phyloP scores from a whole-genome alignment of 2,797 vertebrate species.

The Alfaro cultratus region DNA sequence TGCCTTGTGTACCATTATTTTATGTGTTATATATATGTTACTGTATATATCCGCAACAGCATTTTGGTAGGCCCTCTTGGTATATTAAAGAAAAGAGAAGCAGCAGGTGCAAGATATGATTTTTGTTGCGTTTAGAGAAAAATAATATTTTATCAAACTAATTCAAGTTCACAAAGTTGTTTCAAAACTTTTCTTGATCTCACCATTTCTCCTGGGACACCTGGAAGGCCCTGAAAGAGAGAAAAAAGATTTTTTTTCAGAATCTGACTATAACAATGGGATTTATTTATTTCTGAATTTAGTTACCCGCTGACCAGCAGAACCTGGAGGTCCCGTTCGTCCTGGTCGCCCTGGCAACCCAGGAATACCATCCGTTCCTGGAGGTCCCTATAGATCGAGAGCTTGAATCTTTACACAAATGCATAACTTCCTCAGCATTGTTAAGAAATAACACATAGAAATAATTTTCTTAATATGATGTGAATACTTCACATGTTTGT shows the following conservation, averaged over 20 bases:
- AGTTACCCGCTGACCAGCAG: constrained; percentile 84
- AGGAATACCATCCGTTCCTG: constrained; percentile 89
- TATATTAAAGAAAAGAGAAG: neutral
- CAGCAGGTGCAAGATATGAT: neutral
- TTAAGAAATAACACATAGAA: neutral
- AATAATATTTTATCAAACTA: neutral
- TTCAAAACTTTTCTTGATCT: constrained; percentile 48
- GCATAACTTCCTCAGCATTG: neutral
- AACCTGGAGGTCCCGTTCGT: constrained; percentile 85
- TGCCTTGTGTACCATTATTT: too few relatives aligned
- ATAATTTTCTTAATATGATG: neutral
- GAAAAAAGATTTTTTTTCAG: constrained; percentile 12
- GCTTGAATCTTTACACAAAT: constrained; percentile 9
- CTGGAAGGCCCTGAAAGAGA: constrained; percentile 81
- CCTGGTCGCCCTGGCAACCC: constrained; percentile 90
- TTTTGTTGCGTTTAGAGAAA: neutral
- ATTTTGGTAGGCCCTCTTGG: neutral
- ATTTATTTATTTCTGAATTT: constrained; percentile 25
- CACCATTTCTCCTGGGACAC: constrained; percentile 83
- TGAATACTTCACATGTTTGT: neutral
- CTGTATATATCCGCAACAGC: too few relatives aligned
- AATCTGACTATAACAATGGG: constrained; percentile 6
- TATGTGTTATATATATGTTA: too few relatives aligned
- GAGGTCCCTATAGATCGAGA: constrained; percentile 80
- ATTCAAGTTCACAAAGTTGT: neutral